Percentiles rank a stretch among this genome's conserved stretches.
phyloP scores from a whole-genome alignment of 1,140 invertebrate species.

The Lucilia sericata region DNA sequence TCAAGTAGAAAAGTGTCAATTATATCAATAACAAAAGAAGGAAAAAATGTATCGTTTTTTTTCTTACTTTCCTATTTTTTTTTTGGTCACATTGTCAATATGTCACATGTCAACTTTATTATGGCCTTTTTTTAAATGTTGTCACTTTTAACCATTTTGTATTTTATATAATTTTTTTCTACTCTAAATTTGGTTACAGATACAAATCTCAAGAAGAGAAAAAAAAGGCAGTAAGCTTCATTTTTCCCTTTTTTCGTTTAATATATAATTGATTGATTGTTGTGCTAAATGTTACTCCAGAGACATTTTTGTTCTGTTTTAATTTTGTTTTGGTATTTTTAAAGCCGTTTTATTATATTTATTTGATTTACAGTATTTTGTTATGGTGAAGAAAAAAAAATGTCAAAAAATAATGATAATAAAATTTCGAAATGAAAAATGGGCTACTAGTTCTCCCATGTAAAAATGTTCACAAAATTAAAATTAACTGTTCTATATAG shows the following conservation, averaged over 20 bases:
- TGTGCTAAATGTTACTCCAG: conserved; percentile 37
- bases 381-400: not conserved
- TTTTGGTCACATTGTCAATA: conserved; percentile 40
- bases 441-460: too few relatives aligned
- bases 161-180: not conserved
- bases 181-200: not conserved
- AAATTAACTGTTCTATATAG: too few relatives aligned
- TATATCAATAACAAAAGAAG: not conserved
- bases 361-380: not conserved
- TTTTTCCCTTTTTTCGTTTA: not conserved
- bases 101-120: conserved; percentile 39
- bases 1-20: conserved; percentile 38
- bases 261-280: conserved; percentile 41
- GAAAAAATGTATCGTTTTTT: not conserved
- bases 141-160: conserved; percentile 26
- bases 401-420: too few relatives aligned
- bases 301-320: conserved; percentile 3
- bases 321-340: not conserved
- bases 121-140: conserved; percentile 31
- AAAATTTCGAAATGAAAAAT: too few relatives aligned
- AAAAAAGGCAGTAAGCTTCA: not conserved
- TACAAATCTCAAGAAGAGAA: not conserved
- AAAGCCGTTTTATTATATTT: not conserved
- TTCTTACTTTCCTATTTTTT: not conserved
- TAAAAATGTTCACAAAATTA: too few relatives aligned